Evolutionary conservation across 2,113 vertebrate species (phyloP).

Genomic region (Alethe castanea): DNA sequence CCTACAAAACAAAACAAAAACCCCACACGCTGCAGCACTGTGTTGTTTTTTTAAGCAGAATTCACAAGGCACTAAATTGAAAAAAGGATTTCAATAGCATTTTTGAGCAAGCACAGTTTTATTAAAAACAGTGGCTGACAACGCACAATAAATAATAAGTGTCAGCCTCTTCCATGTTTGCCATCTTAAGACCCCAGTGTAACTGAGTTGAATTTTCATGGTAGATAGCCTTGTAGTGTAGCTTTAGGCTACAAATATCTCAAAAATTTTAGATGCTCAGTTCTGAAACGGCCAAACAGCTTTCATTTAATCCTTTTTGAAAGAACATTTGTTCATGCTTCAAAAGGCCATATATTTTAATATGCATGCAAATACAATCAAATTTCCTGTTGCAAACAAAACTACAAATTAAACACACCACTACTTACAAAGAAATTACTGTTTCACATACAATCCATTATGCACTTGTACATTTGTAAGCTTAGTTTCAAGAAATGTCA

Average conservation of each 20-base stretch:
- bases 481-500: not conserved
- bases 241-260: not conserved
- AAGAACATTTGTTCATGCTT: not conserved
- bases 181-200: not conserved
- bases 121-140: not conserved
- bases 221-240: not conserved
- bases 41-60: not conserved
- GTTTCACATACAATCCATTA: not conserved
- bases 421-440: not conserved
- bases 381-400: constrained; percentile 10
- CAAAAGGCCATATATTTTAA: not conserved
- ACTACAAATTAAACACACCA: not conserved
- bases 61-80: not conserved
- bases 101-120: not conserved
- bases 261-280: not conserved
- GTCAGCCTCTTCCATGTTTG: not conserved
- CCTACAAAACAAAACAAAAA: constrained; percentile 64
- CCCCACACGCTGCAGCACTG: not conserved
- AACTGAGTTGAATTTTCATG: not conserved
- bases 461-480: not conserved
- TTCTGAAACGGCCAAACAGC: not conserved
- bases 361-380: not conserved
- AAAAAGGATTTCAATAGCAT: not conserved
- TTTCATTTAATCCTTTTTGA: not conserved
- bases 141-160: not conserved